These are phyloP conservation scores for Pterostichus niger DNA, from an alignment of 2,888 invertebrate genomes.

Conservation along the genomic window DNA sequence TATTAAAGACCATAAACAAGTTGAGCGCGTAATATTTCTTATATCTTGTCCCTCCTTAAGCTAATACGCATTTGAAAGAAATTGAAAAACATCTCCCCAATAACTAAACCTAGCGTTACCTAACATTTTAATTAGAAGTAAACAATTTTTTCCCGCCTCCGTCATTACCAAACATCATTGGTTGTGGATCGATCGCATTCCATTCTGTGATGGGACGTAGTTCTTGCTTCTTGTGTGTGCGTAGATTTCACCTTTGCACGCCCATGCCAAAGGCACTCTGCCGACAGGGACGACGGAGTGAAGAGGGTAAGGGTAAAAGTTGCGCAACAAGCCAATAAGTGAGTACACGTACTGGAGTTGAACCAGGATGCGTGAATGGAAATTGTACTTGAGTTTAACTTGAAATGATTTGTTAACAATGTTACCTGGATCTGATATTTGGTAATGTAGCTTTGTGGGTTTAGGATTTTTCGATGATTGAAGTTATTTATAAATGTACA, in stretches of 20 bases:
- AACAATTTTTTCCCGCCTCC: constrained; percentile 18
- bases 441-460: too few relatives aligned
- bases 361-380: not conserved
- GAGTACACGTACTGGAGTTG: not conserved
- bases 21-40: too few relatives aligned
- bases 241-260: constrained; percentile 44
- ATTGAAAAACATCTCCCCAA: not conserved
- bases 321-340: constrained; percentile 45
- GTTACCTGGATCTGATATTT: not conserved
- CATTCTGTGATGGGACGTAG: constrained; percentile 6
- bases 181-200: constrained; percentile 28
- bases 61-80: too few relatives aligned
- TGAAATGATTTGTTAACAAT: not conserved
- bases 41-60: too few relatives aligned
- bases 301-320: not conserved
- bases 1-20: too few relatives aligned
- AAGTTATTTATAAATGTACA: too few relatives aligned
- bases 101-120: not conserved
- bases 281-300: not conserved
- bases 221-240: constrained; percentile 4
- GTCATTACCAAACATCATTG: not conserved
- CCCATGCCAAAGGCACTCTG: constrained; percentile 37
- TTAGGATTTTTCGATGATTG: too few relatives aligned
- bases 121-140: constrained; percentile 23
- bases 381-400: not conserved